These are phyloP conservation scores for Clostera curtula DNA, from an alignment of 2,888 invertebrate species.

Conservation along the genomic window DNA sequence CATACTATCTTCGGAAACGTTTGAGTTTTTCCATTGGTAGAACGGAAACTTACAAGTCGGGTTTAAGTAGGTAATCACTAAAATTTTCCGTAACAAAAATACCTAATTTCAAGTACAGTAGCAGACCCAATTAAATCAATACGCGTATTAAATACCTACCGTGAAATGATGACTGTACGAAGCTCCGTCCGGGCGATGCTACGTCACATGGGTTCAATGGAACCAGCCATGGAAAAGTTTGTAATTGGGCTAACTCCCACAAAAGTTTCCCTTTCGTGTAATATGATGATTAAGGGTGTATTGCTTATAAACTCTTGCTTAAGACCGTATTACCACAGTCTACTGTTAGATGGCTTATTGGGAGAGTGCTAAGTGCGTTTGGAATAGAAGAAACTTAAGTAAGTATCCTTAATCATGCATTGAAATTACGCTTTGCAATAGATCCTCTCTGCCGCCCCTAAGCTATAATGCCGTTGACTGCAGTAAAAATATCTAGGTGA, in stretches of 20 bases:
- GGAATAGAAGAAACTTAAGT: slow-evolving; percentile 10
- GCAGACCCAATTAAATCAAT: not conserved
- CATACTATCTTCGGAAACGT: no score
- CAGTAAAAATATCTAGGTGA: no score
- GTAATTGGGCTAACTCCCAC: slow-evolving; percentile 18
- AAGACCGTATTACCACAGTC: slow-evolving; percentile 16
- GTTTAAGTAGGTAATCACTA: no score
- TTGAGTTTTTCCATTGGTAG: no score
- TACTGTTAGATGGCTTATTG: slow-evolving; percentile 13
- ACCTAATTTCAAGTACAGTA: not conserved
- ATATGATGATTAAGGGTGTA: slow-evolving; percentile 21
- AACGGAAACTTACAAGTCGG: no score
- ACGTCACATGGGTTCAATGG: slow-evolving; percentile 25
- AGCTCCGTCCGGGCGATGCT: not conserved
- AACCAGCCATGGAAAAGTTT: slow-evolving; percentile 37
- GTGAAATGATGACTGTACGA: slow-evolving; percentile 20
- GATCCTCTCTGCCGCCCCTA: no score
- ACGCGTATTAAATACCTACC: slow-evolving; percentile 4
- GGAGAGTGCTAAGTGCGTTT: slow-evolving; percentile 4
- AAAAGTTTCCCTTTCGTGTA: slow-evolving; percentile 33
- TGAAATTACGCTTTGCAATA: not conserved
- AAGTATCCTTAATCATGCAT: slow-evolving; percentile 9
- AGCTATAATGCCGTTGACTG: no score
- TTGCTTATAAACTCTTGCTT: slow-evolving; percentile 21
- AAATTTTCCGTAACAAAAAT: not conserved